Conservation (phyloP, 2,797 vertebrate genomes). For the Pangasius larnaudii region DNA sequence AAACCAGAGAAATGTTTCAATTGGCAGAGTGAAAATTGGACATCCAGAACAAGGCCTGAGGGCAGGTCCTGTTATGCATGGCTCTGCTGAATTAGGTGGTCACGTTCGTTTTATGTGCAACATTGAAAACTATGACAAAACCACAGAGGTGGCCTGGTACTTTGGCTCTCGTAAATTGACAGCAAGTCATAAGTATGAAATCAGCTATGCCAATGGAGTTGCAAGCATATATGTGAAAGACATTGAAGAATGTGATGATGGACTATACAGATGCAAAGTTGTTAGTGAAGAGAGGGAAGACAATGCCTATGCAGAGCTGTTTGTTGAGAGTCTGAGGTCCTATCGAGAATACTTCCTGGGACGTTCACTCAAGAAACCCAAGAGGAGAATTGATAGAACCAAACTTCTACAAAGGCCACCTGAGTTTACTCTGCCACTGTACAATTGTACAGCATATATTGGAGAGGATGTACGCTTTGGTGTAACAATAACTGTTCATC, state of each 20-base stretch:
- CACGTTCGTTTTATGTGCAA: conserved; percentile 89
- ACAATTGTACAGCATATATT: conserved; percentile 90
- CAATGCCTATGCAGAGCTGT: conserved; percentile 92
- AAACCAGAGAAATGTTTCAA: conserved; percentile 87
- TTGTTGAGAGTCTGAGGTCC: conserved; percentile 92
- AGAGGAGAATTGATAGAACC: conserved; percentile 85
- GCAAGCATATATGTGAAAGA: conserved; percentile 96
- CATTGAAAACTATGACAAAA: conserved; percentile 89
- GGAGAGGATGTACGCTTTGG: conserved; percentile 96
- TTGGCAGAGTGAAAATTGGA: conserved; percentile 95
- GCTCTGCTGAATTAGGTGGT: conserved; percentile 88
- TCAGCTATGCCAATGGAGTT: conserved; percentile 88
- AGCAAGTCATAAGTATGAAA: conserved; percentile 92
- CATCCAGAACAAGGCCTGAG: conserved; percentile 87
- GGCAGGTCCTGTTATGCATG: conserved; percentile 90
- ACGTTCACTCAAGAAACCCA: conserved; percentile 89
- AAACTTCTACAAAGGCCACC: conserved; percentile 91
- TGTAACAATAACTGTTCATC: conserved; percentile 97
- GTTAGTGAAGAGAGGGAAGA: conserved; percentile 93
- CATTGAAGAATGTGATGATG: conserved; percentile 90
- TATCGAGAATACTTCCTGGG: conserved; percentile 87
- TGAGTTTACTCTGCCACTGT: conserved; percentile 96
- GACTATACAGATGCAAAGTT: conserved; percentile 94
- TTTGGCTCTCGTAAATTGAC: conserved; percentile 91
- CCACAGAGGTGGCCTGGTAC: conserved; percentile 94